Percentiles rank a stretch among this genome's conserved stretches.
Conservation (phyloP, 2,888 invertebrate genomes). For the Tiliacea citrago region DNA sequence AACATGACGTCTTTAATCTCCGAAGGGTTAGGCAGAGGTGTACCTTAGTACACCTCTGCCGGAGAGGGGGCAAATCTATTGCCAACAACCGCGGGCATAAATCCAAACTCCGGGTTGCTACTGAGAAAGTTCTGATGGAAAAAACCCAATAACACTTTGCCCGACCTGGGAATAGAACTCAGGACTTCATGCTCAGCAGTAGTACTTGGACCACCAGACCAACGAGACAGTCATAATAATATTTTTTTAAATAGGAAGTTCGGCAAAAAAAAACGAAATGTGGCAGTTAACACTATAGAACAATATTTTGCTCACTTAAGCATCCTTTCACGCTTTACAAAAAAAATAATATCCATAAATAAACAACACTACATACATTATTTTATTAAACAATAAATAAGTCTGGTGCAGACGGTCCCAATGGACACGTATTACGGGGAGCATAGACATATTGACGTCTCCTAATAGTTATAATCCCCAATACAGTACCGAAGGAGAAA, state of each 20-base stretch:
- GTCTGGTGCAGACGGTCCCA: conserved; percentile 44
- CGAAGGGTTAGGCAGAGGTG: too few relatives aligned
- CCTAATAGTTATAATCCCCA: conserved; percentile 68
- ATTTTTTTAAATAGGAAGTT: too few relatives aligned
- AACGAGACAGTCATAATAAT: neutral
- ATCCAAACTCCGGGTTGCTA: too few relatives aligned
- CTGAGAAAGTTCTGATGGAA: too few relatives aligned
- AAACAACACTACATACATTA: conserved; percentile 17
- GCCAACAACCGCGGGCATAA: too few relatives aligned
- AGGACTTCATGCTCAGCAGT: too few relatives aligned
- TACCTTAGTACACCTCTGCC: too few relatives aligned
- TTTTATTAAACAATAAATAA: conserved; percentile 60
- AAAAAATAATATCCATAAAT: neutral
- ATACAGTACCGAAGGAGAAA: conserved; percentile 27
- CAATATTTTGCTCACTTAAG: neutral
- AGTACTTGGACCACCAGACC: neutral
- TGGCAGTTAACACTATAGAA: too few relatives aligned
- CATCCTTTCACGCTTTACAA: neutral
- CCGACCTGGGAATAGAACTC: too few relatives aligned
- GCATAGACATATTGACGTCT: conserved; percentile 65
- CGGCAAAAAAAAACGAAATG: neutral
- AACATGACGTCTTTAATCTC: too few relatives aligned
- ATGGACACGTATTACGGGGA: conserved; percentile 51
- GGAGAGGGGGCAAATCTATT: too few relatives aligned
- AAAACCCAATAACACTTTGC: too few relatives aligned